Conservation (phyloP, 2,888 invertebrate genomes). For the Drosophila kokeensis region DNA sequence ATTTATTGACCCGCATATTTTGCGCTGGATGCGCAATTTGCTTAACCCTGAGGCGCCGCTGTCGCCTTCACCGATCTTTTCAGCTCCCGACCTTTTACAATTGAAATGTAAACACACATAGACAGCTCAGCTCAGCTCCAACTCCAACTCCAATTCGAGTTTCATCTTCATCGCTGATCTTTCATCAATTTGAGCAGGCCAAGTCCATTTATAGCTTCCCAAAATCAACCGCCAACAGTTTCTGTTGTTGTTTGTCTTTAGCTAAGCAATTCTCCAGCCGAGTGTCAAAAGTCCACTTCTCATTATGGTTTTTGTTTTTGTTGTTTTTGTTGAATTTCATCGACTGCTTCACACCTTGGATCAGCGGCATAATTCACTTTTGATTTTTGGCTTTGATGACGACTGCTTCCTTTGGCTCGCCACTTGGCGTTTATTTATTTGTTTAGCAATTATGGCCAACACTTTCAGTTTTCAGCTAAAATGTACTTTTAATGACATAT, state of each 20-base stretch:
- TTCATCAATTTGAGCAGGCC: constrained; percentile 35
- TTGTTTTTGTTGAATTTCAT: constrained; percentile 26
- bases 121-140: background rate
- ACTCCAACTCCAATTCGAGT: background rate
- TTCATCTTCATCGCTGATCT: constrained; percentile 13
- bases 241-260: constrained; percentile 51
- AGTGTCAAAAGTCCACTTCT: constrained; percentile 58
- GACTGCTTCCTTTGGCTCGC: constrained; percentile 38
- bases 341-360: constrained; percentile 40
- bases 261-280: constrained; percentile 33
- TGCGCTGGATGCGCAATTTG: constrained; percentile 58
- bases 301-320: background rate
- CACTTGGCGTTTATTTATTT: constrained; percentile 58
- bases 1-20: constrained; percentile 79
- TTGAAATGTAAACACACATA: constrained; percentile 75
- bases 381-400: constrained; percentile 44
- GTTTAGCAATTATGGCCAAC: constrained; percentile 59
- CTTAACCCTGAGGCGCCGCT: constrained; percentile 63
- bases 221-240: constrained; percentile 34
- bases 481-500: constrained; percentile 58
- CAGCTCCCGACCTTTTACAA: constrained; percentile 64
- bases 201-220: constrained; percentile 14
- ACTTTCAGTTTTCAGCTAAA: constrained; percentile 45
- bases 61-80: constrained; percentile 42
- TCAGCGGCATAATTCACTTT: constrained; percentile 50